Evolutionary conservation across 2,797 vertebrate species (phyloP).

Genomic region (Ctenopoma multispine): DNA sequence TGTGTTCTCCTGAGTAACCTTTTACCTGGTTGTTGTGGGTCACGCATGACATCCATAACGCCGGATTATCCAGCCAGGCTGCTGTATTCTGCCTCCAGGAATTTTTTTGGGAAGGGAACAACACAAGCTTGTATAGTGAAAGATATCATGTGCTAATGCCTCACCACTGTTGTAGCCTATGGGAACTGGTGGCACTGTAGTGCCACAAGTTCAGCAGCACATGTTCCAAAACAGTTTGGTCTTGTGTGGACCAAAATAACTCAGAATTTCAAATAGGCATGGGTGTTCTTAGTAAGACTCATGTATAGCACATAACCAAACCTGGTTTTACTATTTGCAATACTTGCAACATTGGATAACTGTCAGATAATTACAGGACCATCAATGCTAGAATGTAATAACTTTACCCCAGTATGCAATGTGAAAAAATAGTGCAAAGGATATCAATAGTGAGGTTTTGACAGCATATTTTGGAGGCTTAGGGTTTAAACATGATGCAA

Average conservation of each 20-base stretch:
- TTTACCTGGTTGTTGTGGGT: conserved; percentile 41
- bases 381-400: not conserved
- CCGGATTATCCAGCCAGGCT: conserved; percentile 55
- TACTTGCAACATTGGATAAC: not conserved
- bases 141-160: conserved; percentile 65
- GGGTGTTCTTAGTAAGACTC: conserved; percentile 13
- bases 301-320: not conserved
- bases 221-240: conserved; percentile 22
- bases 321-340: conserved; percentile 6
- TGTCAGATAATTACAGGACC: not conserved
- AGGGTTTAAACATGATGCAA: not conserved
- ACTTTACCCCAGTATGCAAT: not conserved
- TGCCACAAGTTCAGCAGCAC: conserved; percentile 28
- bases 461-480: not conserved
- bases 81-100: conserved; percentile 26
- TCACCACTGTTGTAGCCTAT: conserved; percentile 47
- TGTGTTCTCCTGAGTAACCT: conserved; percentile 8
- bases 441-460: not conserved
- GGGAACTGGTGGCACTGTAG: conserved; percentile 36
- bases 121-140: conserved; percentile 58
- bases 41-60: conserved; percentile 68
- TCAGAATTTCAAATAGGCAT: not conserved
- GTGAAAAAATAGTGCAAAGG: not conserved
- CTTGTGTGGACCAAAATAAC: conserved; percentile 30
- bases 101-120: conserved; percentile 57